phyloP scores from a whole-genome alignment of 2,888 invertebrate species.

The Conistra vaccinii region DNA sequence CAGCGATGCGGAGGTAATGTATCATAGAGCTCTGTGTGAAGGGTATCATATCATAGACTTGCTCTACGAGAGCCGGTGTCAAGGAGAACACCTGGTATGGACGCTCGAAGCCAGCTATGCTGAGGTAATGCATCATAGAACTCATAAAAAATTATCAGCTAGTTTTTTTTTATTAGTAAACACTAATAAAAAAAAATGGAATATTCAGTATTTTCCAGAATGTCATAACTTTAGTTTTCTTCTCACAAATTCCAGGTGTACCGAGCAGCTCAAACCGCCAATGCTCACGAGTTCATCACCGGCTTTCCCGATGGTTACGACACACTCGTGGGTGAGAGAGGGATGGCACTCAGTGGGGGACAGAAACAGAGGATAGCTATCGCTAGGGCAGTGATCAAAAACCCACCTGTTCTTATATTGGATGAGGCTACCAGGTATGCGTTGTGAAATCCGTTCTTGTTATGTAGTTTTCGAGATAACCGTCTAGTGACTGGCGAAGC shows the following conservation, averaged over 20 bases:
- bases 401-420: slow-evolving; percentile 96
- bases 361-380: slow-evolving; percentile 99
- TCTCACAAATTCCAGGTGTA: slow-evolving; percentile 90
- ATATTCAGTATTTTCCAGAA: too few relatives aligned
- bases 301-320: slow-evolving; percentile 96
- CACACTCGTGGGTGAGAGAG: slow-evolving; percentile 97
- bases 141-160: too few relatives aligned
- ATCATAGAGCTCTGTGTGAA: too few relatives aligned
- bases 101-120: slow-evolving; percentile 91
- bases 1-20: slow-evolving; percentile 91
- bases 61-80: too few relatives aligned
- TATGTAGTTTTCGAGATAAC: background rate
- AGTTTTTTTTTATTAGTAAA: too few relatives aligned
- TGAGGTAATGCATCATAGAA: too few relatives aligned
- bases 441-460: background rate
- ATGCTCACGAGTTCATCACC: slow-evolving; percentile 97
- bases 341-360: slow-evolving; percentile 97
- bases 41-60: too few relatives aligned
- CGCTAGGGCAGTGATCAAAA: slow-evolving; percentile 97
- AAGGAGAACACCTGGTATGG: slow-evolving; percentile 99
- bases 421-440: slow-evolving; percentile 98
- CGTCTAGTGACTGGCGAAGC: background rate
- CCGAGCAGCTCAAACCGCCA: slow-evolving; percentile 96
- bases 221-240: too few relatives aligned
- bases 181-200: too few relatives aligned